Base-by-base conservation (phyloP, 2,113 vertebrate genomes). In the Labeo catla region DNA sequence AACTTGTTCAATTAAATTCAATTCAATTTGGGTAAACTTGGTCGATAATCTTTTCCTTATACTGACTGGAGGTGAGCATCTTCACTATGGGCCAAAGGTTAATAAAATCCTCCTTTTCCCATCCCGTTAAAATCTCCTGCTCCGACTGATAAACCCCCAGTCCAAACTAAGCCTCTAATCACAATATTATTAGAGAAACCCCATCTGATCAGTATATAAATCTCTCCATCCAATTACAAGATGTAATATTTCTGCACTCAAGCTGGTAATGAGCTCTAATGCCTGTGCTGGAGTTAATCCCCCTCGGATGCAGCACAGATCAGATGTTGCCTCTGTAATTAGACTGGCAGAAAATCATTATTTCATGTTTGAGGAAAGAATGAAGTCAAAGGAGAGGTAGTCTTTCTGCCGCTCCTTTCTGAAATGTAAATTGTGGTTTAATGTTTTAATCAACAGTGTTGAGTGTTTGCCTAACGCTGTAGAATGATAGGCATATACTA, bases 271-370 rank as follows among this genome's bases (percentile, higher is more conserved):
- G 96, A 97, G 96, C 95, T 97, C 96, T 97, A 97, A 97, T 97
- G 95, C 95, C 95, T 88, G 91, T 90, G 94, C 95, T 96, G 95
- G 95, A 95, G 95, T 95, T 96, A 97, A 97, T 97, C 96, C 96
- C 95, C 95, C 91, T 95, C 95, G 95, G 96, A 96, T 96, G 95
- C 96, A 2, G 95, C 91, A 95, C 96, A 94, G 94, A 97, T 97
- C 96, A 97, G 96, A 97, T 97, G 96, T 96, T 96, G 93, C 96
- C 96, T 98, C 96, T 95, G 96, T 97, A 96, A 98, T 98, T 97
- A 97, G 94, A 97, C 95, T 90, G 95, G 96, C 97, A 97, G 95
- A 97, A 98, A 98, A 97, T 98, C 97, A 97, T 97, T 97, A 97
- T 97, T 97, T 97, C 95, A 96, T 97, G 76, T 52, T 54, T 54